Evolutionary conservation across 2,888 invertebrate genomes (phyloP).

Genomic region (Epinotia ramella): DNA sequence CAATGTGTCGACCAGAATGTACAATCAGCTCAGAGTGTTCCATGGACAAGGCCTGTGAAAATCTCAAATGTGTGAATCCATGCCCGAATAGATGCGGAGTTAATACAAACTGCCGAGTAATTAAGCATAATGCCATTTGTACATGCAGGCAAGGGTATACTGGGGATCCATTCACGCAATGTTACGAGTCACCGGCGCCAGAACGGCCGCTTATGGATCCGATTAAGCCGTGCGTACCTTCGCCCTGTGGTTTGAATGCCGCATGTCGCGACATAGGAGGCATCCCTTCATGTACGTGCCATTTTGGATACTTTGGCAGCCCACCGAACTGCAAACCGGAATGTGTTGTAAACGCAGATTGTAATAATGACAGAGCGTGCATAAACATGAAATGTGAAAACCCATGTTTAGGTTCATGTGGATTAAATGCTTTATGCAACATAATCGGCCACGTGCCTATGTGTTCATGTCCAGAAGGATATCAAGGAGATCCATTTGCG

Average conservation of each 20-base stretch:
- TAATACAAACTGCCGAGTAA: constrained; percentile 88
- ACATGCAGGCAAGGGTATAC: constrained; percentile 86
- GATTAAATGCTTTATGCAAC: constrained; percentile 89
- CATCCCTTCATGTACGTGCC: constrained; percentile 88
- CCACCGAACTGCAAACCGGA: constrained; percentile 92
- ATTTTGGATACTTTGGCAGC: constrained; percentile 87
- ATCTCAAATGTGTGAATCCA: constrained; percentile 89
- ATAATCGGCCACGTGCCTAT: constrained; percentile 91
- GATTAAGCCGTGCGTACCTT: constrained; percentile 88
- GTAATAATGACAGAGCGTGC: constrained; percentile 89
- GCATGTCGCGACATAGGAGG: constrained; percentile 84
- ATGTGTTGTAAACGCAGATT: constrained; percentile 90
- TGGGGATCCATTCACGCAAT: constrained; percentile 87
- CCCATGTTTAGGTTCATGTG: constrained; percentile 92
- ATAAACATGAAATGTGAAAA: constrained; percentile 91
- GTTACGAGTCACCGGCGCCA: constrained; percentile 66
- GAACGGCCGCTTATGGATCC: constrained; percentile 59
- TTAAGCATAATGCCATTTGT: constrained; percentile 90
- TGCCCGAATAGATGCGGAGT: constrained; percentile 89
- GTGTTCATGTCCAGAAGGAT: constrained; percentile 87
- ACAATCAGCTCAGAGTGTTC: constrained; percentile 88
- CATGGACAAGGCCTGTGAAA: constrained; percentile 87
- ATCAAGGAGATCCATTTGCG: constrained; percentile 91
- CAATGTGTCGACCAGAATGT: constrained; percentile 89
- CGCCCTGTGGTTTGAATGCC: constrained; percentile 91